Percentiles rank a stretch among this genome's conserved stretches.
These are phyloP conservation scores for Scaeva pyrastri DNA, from an alignment of 2,888 invertebrate species.

Conservation along the genomic window DNA sequence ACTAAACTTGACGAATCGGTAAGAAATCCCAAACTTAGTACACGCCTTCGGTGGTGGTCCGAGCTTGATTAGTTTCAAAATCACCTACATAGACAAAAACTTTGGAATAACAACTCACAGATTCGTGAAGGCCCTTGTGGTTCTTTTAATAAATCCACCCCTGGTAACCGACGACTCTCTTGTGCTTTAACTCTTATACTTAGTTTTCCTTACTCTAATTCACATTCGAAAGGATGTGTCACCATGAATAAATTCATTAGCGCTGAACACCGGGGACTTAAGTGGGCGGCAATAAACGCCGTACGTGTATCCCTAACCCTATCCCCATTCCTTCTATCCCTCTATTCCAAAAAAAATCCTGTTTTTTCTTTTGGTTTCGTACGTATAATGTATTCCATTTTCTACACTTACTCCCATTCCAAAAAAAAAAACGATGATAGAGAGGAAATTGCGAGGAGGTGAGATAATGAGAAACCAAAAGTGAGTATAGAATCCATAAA, in stretches of 20 bases:
- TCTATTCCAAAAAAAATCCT: too few species aligned
- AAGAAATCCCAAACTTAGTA: too few species aligned
- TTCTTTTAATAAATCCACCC: neutral
- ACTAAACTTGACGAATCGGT: too few species aligned
- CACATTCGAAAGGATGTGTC: constrained; percentile 71
- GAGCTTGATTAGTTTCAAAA: too few species aligned
- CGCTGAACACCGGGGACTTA: constrained; percentile 69
- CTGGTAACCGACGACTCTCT: neutral
- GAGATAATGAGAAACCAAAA: constrained; percentile 54
- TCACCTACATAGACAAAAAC: too few species aligned
- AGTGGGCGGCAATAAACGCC: constrained; percentile 72
- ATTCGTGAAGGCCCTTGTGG: too few species aligned
- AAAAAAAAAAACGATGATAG: too few species aligned
- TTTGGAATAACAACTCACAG: too few species aligned
- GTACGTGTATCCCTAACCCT: constrained; percentile 52
- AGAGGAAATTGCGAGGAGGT: neutral
- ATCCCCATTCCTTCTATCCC: neutral
- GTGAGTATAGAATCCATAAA: constrained; percentile 67
- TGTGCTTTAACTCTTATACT: constrained; percentile 30
- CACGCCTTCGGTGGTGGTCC: too few species aligned
- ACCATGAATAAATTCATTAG: constrained; percentile 76
- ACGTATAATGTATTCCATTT: constrained; percentile 4
- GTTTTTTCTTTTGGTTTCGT: neutral
- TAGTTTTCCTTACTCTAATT: constrained; percentile 67
- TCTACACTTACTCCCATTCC: neutral